phyloP scores from a whole-genome alignment of 1,140 invertebrate species.

The Doryteuthis pealeii region DNA sequence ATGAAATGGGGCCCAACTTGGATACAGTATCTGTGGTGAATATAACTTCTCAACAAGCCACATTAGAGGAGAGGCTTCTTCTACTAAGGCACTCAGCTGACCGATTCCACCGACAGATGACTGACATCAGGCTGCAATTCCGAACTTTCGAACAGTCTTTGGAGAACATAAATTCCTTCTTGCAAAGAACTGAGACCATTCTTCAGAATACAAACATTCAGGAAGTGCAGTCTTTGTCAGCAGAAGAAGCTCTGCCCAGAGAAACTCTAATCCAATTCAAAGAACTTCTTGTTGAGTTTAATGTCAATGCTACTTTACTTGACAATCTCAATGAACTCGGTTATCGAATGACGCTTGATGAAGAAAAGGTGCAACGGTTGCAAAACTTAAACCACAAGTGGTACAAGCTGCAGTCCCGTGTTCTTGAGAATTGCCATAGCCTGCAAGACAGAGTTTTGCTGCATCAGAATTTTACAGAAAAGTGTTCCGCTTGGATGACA shows the following conservation, averaged over 20 bases:
- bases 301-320: slow-evolving; percentile 31
- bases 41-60: slow-evolving; percentile 45
- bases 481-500: slow-evolving; percentile 56
- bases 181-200: slow-evolving; percentile 39
- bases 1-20: slow-evolving; percentile 47
- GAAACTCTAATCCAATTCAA: slow-evolving; percentile 42
- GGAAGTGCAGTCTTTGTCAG: slow-evolving; percentile 23
- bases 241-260: slow-evolving; percentile 36
- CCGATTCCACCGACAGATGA: not conserved
- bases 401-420: slow-evolving; percentile 38
- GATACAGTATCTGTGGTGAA: slow-evolving; percentile 46
- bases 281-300: slow-evolving; percentile 42
- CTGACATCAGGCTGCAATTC: slow-evolving; percentile 38
- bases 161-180: slow-evolving; percentile 39
- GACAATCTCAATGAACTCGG: slow-evolving; percentile 46
- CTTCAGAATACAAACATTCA: slow-evolving; percentile 37
- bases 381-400: slow-evolving; percentile 50
- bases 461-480: slow-evolving; percentile 52
- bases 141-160: slow-evolving; percentile 40
- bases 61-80: slow-evolving; percentile 45
- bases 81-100: slow-evolving; percentile 34
- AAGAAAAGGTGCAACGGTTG: slow-evolving; percentile 37
- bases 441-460: slow-evolving; percentile 45
- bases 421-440: slow-evolving; percentile 40
- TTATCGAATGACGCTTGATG: slow-evolving; percentile 48